Conservation (phyloP, 1,140 invertebrate genomes). For the Cyphomyrmex costatus region DNA sequence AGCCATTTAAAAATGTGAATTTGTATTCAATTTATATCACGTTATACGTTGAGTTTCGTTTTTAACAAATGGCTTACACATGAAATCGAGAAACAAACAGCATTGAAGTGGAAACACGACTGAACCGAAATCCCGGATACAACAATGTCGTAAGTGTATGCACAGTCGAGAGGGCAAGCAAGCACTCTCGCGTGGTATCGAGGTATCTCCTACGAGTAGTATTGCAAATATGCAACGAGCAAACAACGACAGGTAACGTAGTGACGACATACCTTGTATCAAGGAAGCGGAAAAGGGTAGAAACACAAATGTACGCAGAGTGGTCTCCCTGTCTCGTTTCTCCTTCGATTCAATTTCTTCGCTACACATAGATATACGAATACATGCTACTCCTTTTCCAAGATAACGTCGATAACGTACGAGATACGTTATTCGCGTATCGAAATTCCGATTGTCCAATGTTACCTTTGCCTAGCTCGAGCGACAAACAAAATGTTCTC, state of each 20-base stretch:
- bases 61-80: not conserved
- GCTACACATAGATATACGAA: not conserved
- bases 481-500: constrained; percentile 34
- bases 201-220: constrained; percentile 47
- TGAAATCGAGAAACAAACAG: constrained; percentile 25
- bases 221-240: constrained; percentile 60
- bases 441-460: constrained; percentile 56
- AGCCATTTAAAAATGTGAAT: not conserved
- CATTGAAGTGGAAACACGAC: constrained; percentile 21
- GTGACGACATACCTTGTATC: constrained; percentile 31
- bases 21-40: not conserved
- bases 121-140: constrained; percentile 32
- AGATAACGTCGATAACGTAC: constrained; percentile 56
- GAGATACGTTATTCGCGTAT: constrained; percentile 51
- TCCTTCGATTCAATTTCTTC: constrained; percentile 63
- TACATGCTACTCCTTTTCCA: not conserved
- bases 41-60: not conserved
- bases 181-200: constrained; percentile 41
- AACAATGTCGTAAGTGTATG: constrained; percentile 49
- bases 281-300: constrained; percentile 30
- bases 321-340: constrained; percentile 23
- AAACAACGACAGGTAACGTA: constrained; percentile 47
- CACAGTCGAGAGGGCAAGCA: constrained; percentile 38
- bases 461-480: constrained; percentile 33
- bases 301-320: constrained; percentile 46